Conservation (phyloP, 1,140 invertebrate genomes). For the Dufourea novaeangliae region DNA sequence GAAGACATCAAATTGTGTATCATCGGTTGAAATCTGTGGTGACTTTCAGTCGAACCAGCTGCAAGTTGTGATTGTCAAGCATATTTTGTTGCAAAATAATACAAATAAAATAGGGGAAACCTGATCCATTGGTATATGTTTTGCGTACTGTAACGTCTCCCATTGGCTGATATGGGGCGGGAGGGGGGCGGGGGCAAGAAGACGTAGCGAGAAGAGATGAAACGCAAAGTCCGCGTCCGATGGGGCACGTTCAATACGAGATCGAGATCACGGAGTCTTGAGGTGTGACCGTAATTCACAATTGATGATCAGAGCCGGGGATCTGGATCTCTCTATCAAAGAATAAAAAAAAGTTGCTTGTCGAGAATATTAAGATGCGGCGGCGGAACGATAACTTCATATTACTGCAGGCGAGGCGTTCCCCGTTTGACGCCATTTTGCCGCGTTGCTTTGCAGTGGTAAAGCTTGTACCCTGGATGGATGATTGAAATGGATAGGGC, state of each 20-base stretch:
- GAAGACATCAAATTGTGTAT: background rate
- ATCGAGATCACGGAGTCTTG: conserved; percentile 19
- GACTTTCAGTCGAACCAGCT: too few relatives aligned
- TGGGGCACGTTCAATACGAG: conserved; percentile 7
- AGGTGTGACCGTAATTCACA: conserved; percentile 33
- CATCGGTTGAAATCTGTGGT: background rate
- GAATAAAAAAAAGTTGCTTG: conserved; percentile 24
- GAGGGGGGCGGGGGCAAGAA: too few relatives aligned
- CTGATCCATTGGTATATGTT: too few relatives aligned
- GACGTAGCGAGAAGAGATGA: conserved; percentile 23
- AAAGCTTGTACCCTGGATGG: background rate
- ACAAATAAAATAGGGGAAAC: background rate
- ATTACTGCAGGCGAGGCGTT: conserved; percentile 3
- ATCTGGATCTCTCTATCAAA: conserved; percentile 40
- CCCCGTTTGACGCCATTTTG: background rate
- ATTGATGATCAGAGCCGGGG: conserved; percentile 28
- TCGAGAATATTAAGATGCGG: conserved; percentile 26
- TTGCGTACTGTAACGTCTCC: background rate
- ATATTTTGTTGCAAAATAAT: background rate
- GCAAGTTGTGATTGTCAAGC: background rate
- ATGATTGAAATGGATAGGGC: background rate
- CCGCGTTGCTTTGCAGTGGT: background rate
- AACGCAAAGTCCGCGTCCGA: conserved; percentile 8
- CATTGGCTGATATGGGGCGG: background rate
- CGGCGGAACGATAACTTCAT: conserved; percentile 30